Percentiles rank a stretch among this genome's conserved stretches.
Conservation (phyloP, 92 coral and sea anemone genomes). For the Metridium senile region DNA sequence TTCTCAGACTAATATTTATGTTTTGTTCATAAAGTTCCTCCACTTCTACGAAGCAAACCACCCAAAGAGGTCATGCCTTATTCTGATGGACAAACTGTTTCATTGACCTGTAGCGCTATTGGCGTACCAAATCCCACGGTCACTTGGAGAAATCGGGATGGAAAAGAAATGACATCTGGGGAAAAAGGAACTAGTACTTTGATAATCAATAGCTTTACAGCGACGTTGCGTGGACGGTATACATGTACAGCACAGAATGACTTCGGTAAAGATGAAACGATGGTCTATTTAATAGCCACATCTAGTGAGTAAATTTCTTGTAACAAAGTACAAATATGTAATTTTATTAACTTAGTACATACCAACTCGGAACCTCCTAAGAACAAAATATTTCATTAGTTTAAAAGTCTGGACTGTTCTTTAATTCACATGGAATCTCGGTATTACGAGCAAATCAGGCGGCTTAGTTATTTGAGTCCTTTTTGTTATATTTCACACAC, state of each 20-base stretch:
- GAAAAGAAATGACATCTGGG: not conserved
- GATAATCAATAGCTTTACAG: slow-evolving; percentile 2
- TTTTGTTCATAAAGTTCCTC: not conserved
- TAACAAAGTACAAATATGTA: not conserved
- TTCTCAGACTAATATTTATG: not conserved
- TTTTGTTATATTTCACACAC: too few relatives aligned
- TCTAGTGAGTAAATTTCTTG: not conserved
- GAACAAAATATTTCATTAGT: too few relatives aligned
- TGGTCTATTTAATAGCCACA: slow-evolving; percentile 10
- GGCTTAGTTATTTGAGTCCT: too few relatives aligned
- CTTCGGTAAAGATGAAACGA: slow-evolving; percentile 16
- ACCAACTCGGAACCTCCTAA: not conserved
- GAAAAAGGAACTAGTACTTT: slow-evolving; percentile 2
- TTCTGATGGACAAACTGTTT: slow-evolving; percentile 1
- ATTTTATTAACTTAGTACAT: not conserved
- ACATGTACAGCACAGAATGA: slow-evolving; percentile 21
- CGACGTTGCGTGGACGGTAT: slow-evolving; percentile 24
- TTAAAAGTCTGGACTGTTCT: too few relatives aligned
- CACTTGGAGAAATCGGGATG: slow-evolving; percentile 1
- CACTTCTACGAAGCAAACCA: slow-evolving; percentile 19
- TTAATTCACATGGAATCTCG: too few relatives aligned
- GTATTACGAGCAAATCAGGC: too few relatives aligned
- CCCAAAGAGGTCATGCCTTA: slow-evolving; percentile 6
- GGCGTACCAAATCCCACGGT: slow-evolving; percentile 19
- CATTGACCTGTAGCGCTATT: slow-evolving; percentile 14